Base-by-base conservation (phyloP, 1,140 invertebrate species). In the Drosophila murphyi region DNA sequence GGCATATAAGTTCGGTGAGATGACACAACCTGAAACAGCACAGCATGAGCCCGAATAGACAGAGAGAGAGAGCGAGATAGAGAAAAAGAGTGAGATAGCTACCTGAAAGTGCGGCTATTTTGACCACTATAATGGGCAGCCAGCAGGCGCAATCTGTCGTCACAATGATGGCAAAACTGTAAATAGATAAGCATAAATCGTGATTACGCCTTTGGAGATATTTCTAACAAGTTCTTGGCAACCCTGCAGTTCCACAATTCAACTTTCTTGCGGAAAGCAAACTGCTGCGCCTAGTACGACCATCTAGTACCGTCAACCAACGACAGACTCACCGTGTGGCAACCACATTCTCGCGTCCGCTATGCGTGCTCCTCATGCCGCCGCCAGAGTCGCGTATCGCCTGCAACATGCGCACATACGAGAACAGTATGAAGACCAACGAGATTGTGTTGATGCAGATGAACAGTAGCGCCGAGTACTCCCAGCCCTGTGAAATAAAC, bases 101-200 rank as follows among this genome's bases (percentile, higher is more conserved):
- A 94, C 94, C 94, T 64, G 93, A 92, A n/a, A 95, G 86, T 4
- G 94, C 95, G 1, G 94, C 83, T 52, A 94, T 78, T 86, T 95
- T 95, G 50, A 95, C 93, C 6, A 94, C 78, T 43, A 95, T 95
- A 59, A 95, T 93, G 3, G 95, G 95, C 35, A 95, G 88, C 95
- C 95, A 95, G 82, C 95, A 95, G 29, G 95, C 79, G 78, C 94
- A 95, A 77, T 95, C 95, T 0, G 95, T 95, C 55, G 93, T 91
- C 12, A 94, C 93, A 61, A 94, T 94, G 12, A 94, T 91, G 2
- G 93, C 94, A 64, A 95, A 95, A 45, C 95, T 92, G 74, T 2
- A 37, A 28, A 7, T 5, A 10, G 7, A 32, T 28, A 1, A 28
- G 37, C 10, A 12, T 8, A 39, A 39, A 34, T 3, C 34, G 3